phyloP scores from a whole-genome alignment of 2,797 vertebrate species.

The Brachymystax lenok region DNA sequence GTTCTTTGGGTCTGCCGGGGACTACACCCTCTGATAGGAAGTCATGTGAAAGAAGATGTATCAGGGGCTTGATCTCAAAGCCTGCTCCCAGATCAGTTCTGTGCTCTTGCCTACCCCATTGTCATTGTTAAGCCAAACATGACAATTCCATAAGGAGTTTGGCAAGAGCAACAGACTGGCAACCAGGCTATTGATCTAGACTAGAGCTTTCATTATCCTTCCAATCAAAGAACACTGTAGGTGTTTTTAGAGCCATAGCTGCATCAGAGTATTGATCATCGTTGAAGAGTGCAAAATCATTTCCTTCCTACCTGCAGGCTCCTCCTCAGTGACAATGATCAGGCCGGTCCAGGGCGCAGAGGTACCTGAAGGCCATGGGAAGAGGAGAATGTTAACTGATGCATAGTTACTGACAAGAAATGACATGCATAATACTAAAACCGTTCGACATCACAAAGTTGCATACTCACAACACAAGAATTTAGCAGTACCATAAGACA shows the following conservation, averaged over 20 bases:
- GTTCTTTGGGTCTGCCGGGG: constrained; percentile 87
- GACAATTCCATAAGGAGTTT: no score
- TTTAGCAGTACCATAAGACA: neutral
- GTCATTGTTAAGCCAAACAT: neutral
- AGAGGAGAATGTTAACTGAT: neutral
- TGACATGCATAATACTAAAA: neutral
- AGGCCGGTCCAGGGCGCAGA: constrained; percentile 98
- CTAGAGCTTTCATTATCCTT: no score
- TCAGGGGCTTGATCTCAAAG: neutral
- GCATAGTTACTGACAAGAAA: neutral
- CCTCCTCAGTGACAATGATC: constrained; percentile 98
- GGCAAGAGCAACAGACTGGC: no score
- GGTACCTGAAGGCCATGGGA: constrained; percentile 74
- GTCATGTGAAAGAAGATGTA: neutral
- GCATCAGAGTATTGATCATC: neutral
- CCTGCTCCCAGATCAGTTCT: no score
- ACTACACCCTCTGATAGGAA: constrained; percentile 85
- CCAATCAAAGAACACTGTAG: no score
- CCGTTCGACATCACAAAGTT: no score
- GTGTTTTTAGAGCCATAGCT: neutral
- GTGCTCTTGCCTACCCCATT: neutral
- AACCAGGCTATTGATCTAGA: no score
- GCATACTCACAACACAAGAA: neutral
- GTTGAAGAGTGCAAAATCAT: neutral
- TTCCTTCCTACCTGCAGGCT: constrained; percentile 84